Conservation (phyloP, 2,797 vertebrate species). For the Furcifer pardalis region DNA sequence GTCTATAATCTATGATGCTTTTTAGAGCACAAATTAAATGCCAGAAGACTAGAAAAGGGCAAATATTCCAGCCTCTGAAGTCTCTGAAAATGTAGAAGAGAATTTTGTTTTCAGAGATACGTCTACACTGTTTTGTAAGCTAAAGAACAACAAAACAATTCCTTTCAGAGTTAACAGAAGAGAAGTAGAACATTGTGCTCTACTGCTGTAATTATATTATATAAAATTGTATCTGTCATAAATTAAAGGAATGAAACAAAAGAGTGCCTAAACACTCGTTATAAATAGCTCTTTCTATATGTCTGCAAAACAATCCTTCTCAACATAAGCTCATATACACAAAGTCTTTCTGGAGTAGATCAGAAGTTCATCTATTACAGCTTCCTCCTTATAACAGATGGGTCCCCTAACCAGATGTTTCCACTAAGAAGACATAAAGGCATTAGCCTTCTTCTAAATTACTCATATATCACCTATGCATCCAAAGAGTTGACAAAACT, state of each 20-base stretch:
- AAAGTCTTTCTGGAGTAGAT: neutral
- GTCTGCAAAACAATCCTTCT: neutral
- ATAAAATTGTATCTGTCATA: conserved; percentile 2
- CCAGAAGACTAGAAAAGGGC: neutral
- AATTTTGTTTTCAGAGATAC: conserved; percentile 23
- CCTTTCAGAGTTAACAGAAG: conserved; percentile 30
- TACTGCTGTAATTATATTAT: neutral
- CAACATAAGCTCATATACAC: neutral
- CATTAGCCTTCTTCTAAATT: neutral
- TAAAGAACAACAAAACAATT: conserved; percentile 25
- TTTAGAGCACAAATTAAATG: neutral
- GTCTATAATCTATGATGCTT: neutral
- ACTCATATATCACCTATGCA: neutral
- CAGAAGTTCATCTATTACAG: neutral
- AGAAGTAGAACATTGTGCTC: conserved; percentile 9
- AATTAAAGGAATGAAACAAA: neutral
- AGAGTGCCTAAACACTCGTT: conserved; percentile 7
- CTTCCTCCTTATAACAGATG: neutral
- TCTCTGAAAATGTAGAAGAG: neutral
- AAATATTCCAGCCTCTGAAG: neutral
- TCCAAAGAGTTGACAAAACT: neutral
- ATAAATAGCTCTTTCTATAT: neutral
- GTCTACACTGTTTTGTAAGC: conserved; percentile 22
- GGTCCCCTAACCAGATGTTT: neutral
- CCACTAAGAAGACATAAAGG: neutral